phyloP scores from a whole-genome alignment of 1,140 invertebrate genomes.

The Achroia grisella region DNA sequence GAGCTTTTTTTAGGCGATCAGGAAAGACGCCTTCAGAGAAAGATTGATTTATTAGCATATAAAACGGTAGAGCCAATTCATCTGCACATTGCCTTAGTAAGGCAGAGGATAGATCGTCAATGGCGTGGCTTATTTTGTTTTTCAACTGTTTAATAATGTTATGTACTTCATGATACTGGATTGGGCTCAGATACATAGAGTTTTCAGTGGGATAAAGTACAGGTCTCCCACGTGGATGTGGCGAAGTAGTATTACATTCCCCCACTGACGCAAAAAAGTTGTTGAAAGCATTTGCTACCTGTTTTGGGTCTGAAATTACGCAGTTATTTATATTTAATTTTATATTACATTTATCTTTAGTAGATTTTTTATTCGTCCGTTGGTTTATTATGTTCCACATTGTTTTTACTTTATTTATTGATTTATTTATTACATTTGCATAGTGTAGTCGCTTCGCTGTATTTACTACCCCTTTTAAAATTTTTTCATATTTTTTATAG shows the following conservation, averaged over 20 bases:
- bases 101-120: neutral
- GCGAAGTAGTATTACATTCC: neutral
- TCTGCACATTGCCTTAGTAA: slow-evolving; percentile 1
- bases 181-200: neutral
- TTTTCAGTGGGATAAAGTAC: neutral
- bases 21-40: neutral
- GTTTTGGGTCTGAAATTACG: neutral
- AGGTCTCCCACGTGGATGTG: too few relatives aligned
- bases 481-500: slow-evolving; percentile 18
- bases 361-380: slow-evolving; percentile 5
- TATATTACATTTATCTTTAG: slow-evolving; percentile 3
- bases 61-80: neutral
- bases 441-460: slow-evolving; percentile 14
- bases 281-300: neutral
- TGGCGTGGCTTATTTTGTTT: slow-evolving; percentile 2
- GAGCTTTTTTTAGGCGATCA: neutral
- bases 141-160: slow-evolving; percentile 2
- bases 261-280: neutral
- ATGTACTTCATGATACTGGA: neutral
- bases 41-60: neutral
- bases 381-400: slow-evolving; percentile 10
- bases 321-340: slow-evolving; percentile 1
- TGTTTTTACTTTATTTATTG: slow-evolving; percentile 5
- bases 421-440: neutral
- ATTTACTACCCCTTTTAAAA: slow-evolving; percentile 7